These are phyloP conservation scores for Ochlodes sylvanus DNA, from an alignment of 2,888 invertebrate species.

Conservation along the genomic window DNA sequence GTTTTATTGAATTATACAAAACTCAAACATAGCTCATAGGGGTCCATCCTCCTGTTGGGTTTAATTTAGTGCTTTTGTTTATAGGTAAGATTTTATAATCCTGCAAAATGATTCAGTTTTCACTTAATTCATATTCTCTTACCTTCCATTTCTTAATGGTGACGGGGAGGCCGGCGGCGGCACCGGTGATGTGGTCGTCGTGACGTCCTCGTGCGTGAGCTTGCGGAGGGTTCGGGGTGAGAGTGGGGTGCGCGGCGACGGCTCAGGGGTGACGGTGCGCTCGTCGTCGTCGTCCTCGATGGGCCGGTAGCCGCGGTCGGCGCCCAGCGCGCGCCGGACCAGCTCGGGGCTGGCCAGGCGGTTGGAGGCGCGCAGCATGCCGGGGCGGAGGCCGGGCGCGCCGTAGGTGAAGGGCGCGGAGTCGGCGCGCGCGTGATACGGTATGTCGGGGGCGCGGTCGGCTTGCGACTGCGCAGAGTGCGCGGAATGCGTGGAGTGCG, in stretches of 20 bases:
- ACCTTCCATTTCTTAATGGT: constrained; percentile 74
- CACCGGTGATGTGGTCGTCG: constrained; percentile 59
- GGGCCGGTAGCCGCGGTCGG: constrained; percentile 66
- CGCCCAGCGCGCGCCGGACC: constrained; percentile 89
- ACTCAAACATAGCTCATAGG: no score
- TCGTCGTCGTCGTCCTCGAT: constrained; percentile 76
- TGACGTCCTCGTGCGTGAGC: constrained; percentile 72
- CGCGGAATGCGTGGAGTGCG: constrained; percentile 37
- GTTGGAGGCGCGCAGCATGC: constrained; percentile 89
- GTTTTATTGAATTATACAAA: no score
- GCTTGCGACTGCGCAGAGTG: constrained; percentile 67
- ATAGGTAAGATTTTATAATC: no score
- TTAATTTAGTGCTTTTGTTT: no score
- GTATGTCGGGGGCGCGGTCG: constrained; percentile 85
- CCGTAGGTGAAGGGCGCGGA: constrained; percentile 96
- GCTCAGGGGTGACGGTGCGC: constrained; percentile 69
- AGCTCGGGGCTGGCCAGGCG: constrained; percentile 93
- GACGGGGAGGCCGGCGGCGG: constrained; percentile 61
- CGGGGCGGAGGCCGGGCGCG: constrained; percentile 83
- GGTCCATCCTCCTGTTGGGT: no score
- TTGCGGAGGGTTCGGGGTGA: constrained; percentile 72
- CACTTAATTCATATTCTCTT: constrained; percentile 19
- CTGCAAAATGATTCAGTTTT: no score
- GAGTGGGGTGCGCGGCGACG: constrained; percentile 61
- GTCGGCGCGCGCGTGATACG: constrained; percentile 96